Base-by-base conservation (phyloP, 2,797 vertebrate genomes). In the Acestrorhynchus altus region DNA sequence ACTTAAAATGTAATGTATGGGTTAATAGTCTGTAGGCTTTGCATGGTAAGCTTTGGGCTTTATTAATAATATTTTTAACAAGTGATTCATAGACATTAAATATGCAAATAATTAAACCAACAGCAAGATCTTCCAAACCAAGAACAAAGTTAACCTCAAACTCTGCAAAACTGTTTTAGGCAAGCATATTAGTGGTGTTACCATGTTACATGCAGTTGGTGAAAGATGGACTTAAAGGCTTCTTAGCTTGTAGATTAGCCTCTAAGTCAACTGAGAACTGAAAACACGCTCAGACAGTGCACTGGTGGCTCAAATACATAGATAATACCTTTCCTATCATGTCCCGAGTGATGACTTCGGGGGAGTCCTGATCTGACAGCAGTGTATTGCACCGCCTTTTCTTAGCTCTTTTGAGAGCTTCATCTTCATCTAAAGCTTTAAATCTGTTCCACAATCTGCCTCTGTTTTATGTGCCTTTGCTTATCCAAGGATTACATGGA, bases 401-500 rank as follows among this genome's bases (percentile, higher is more conserved):
- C 39, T 46, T 35, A 35, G 31, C 31, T 35, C 8, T 66, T 26
- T 16, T 16, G n/a, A n/a, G n/a, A n/a, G n/a, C n/a, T 9, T 13
- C 16, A 24, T 56, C 51, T 64, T 20, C 1, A 44, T 66, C 57
- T 63, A 44, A 31, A 66, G 18, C 49, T 66, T 18, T 22, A 57
- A 22, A 35, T 64, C 64, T 42, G 12, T 40, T 69, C 24, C 4
- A 9, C 57, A 13, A n/a, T 59, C 22, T 66, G 40, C 57, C 16
- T 24, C 61, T 74, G 44, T 57, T 64, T 10, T 51, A 49, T 79
- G 63, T 67, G 22, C 66, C 28, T 64, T 56, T 60, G 60, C 78
- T 28, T 46, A 76, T 75, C 61, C 63, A 16, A 56, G 63, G 73
- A 44, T 61, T 28, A 61, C 56, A 57, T 83, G 80, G 85, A 87